Evolutionary conservation across 2,797 vertebrate species (phyloP).

Genomic region (Vespertilio murinus): DNA sequence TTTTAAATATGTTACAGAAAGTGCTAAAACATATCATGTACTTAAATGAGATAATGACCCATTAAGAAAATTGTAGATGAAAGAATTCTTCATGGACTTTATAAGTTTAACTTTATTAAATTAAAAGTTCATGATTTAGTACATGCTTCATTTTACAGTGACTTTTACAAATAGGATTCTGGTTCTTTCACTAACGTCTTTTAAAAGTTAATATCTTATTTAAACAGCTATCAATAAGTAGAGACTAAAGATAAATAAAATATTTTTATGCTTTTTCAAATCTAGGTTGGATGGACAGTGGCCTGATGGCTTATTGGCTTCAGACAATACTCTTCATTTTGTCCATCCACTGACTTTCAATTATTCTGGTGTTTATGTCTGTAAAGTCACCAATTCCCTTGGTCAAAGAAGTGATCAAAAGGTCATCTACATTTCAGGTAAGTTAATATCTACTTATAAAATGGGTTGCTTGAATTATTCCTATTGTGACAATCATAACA

Average conservation of each 20-base stretch:
- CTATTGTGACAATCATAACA: not conserved
- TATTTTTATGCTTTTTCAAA: conserved; percentile 59
- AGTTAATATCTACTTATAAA: conserved; percentile 76
- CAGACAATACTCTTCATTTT: conserved; percentile 93
- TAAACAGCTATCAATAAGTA: conserved; percentile 14
- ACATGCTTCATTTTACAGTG: not conserved
- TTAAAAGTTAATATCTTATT: conserved; percentile 10
- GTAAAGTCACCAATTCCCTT: conserved; percentile 93
- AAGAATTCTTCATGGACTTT: conserved; percentile 38
- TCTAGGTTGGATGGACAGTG: conserved; percentile 91
- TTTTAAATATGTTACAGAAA: not conserved
- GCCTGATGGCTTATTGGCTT: conserved; percentile 91
- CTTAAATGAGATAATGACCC: conserved; percentile 4
- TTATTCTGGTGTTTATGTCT: conserved; percentile 95
- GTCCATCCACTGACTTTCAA: conserved; percentile 91
- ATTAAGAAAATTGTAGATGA: not conserved
- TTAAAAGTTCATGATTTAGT: conserved; percentile 20
- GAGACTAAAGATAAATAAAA: conserved; percentile 39
- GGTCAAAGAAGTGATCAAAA: conserved; percentile 90
- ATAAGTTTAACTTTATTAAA: conserved; percentile 47
- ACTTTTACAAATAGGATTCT: not conserved
- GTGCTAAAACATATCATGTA: not conserved
- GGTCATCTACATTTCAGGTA: conserved; percentile 93
- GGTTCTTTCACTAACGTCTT: not conserved
- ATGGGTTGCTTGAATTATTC: conserved; percentile 17